Conservation (phyloP, 2,888 invertebrate species). For the Ypsolopha sequella region DNA sequence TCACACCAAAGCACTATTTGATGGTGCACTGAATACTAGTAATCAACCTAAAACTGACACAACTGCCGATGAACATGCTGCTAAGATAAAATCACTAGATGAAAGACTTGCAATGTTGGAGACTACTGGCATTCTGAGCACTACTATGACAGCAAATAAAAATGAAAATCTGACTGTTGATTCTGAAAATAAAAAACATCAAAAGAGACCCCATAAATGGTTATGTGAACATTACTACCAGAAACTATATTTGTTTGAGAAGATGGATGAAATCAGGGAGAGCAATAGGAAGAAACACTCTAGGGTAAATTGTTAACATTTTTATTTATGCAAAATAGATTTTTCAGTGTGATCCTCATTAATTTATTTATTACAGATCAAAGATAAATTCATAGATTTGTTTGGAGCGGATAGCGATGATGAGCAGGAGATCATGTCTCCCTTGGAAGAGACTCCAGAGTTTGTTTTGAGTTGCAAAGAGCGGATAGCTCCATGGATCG, state of each 20-base stretch:
- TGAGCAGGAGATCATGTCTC: conserved; percentile 59
- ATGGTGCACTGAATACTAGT: neutral
- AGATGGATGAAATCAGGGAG: conserved; percentile 52
- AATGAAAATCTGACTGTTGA: neutral
- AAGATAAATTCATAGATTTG: conserved; percentile 42
- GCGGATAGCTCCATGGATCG: conserved; percentile 73
- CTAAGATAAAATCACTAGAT: conserved; percentile 43
- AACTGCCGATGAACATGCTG: conserved; percentile 31
- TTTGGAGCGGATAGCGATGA: conserved; percentile 68
- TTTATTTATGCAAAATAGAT: neutral
- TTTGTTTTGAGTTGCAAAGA: conserved; percentile 68
- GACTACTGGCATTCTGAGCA: conserved; percentile 3
- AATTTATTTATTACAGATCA: conserved; percentile 37
- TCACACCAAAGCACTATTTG: no score
- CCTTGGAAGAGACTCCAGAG: conserved; percentile 60
- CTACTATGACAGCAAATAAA: neutral
- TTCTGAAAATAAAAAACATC: neutral
- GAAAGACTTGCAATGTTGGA: conserved; percentile 39
- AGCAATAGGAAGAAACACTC: conserved; percentile 39
- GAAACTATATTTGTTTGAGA: conserved; percentile 44
- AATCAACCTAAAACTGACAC: conserved; percentile 12
- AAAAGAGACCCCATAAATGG: conserved; percentile 31
- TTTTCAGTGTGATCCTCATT: neutral
- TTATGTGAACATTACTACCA: conserved; percentile 57
- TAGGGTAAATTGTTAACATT: conserved; percentile 26